Conservation (phyloP, 2,113 vertebrate species). For the Arenaria interpres region DNA sequence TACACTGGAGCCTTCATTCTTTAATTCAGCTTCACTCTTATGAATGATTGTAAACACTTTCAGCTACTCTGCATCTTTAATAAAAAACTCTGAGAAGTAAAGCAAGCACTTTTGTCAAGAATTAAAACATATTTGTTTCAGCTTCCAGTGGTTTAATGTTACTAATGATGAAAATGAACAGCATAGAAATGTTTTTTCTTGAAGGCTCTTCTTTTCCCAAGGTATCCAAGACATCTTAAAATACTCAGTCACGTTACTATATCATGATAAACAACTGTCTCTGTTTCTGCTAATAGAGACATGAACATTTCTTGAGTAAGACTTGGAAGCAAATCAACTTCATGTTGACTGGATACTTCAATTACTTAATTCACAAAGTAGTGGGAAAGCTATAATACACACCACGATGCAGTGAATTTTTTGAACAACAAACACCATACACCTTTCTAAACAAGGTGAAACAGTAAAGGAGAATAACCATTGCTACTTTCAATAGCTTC, state of each 20-base stretch:
- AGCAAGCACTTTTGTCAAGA: background rate
- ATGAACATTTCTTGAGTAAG: background rate
- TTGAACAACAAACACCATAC: background rate
- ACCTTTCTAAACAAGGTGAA: background rate
- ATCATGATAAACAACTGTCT: background rate
- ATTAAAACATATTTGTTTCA: background rate
- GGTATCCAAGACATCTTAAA: background rate
- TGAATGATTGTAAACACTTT: background rate
- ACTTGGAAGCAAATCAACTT: background rate
- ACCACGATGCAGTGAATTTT: fast-evolving
- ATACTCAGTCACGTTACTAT: background rate
- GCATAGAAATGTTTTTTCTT: background rate
- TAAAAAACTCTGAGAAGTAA: background rate
- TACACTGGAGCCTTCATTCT: background rate
- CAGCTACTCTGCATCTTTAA: background rate
- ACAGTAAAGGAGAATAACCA: background rate
- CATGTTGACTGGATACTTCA: background rate
- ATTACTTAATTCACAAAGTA: background rate
- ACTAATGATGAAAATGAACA: background rate
- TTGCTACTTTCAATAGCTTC: background rate
- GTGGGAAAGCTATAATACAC: background rate
- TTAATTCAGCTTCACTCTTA: background rate
- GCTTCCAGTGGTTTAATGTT: background rate
- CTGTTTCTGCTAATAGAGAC: background rate
- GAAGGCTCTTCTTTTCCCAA: background rate